Evolutionary conservation across 2,888 invertebrate genomes (phyloP).

Genomic region (Alloscopus bannaensis): DNA sequence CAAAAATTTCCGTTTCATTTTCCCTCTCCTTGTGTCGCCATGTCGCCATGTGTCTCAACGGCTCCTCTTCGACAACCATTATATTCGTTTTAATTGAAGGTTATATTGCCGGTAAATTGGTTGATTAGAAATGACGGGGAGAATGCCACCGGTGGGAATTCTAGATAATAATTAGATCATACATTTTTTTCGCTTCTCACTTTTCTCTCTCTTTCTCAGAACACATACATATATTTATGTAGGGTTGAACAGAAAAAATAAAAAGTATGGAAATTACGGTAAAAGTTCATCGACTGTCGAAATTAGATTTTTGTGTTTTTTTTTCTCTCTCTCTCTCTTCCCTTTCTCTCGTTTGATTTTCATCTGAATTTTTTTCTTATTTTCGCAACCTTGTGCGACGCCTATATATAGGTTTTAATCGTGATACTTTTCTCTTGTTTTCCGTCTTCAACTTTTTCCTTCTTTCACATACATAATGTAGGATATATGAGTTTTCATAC

Average conservation of each 20-base stretch:
- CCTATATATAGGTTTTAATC: too few relatives aligned
- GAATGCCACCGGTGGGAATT: slow-evolving; percentile 45
- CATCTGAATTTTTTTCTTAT: neutral
- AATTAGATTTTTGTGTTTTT: slow-evolving; percentile 49
- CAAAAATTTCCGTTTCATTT: slow-evolving; percentile 40
- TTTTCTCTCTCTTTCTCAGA: slow-evolving; percentile 17
- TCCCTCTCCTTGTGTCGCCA: slow-evolving; percentile 26
- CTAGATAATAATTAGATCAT: slow-evolving; percentile 59
- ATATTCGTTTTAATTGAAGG: slow-evolving; percentile 54
- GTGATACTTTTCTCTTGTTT: slow-evolving; percentile 1
- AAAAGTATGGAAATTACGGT: slow-evolving; percentile 31
- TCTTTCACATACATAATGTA: neutral
- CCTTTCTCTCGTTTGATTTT: neutral
- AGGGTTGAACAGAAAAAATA: neutral
- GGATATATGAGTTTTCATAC: neutral
- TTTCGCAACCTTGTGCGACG: neutral
- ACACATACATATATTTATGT: neutral
- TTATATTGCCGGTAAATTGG: slow-evolving; percentile 54
- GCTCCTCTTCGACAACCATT: slow-evolving; percentile 11
- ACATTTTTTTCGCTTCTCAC: slow-evolving; percentile 6
- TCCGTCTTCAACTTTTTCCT: neutral
- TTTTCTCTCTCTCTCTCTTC: slow-evolving; percentile 5
- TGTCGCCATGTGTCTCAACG: slow-evolving; percentile 22
- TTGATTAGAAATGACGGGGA: slow-evolving; percentile 55
- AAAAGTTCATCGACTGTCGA: slow-evolving; percentile 49